A percentile compares a stretch with the other conserved stretches of the same genome.
These are phyloP conservation scores for Cyclura pinguis DNA, from an alignment of 2,797 vertebrate species.

Conservation along the genomic window DNA sequence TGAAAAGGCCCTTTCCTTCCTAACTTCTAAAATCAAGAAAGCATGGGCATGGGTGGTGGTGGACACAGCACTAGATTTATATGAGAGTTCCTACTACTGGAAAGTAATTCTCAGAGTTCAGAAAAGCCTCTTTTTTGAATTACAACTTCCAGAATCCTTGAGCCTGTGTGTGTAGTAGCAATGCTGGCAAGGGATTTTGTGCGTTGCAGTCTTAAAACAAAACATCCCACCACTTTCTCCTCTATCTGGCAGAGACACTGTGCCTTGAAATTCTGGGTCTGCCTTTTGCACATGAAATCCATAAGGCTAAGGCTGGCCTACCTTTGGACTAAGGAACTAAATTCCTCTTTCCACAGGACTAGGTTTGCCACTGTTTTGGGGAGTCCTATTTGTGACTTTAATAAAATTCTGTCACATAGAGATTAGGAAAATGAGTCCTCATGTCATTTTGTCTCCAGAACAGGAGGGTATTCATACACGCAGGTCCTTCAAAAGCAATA, in stretches of 20 bases:
- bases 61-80: neutral
- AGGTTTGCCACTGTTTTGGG: neutral
- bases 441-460: neutral
- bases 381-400: neutral
- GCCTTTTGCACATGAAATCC: neutral
- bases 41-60: neutral
- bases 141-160: too few species aligned
- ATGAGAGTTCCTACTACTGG: neutral
- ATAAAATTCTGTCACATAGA: neutral
- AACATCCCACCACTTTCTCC: too few species aligned
- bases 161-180: too few species aligned
- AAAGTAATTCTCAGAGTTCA: too few species aligned
- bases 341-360: neutral
- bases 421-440: neutral
- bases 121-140: neutral
- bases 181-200: neutral
- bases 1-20: neutral
- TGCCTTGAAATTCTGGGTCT: neutral
- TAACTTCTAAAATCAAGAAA: conserved; percentile 1
- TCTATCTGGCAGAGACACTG: too few species aligned
- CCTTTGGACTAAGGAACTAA: neutral
- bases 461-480: neutral
- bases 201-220: too few species aligned
- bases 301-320: neutral
- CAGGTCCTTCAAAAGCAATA: neutral